Conservation (phyloP, 2,113 vertebrate species). For the Sciurus niger region DNA sequence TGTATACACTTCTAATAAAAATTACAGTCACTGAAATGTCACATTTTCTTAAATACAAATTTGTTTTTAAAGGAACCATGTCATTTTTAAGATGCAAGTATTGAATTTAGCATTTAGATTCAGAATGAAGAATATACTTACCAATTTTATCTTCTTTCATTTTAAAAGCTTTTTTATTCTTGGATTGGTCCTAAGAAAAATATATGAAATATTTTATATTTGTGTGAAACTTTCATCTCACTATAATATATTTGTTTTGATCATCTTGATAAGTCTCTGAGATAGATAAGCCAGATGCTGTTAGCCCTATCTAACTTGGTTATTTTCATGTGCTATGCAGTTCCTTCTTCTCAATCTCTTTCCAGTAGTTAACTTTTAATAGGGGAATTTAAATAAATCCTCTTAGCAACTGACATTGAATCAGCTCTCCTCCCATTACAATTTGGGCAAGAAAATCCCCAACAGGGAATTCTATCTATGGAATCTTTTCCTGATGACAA, state of each 20-base stretch:
- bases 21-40: constrained; percentile 16
- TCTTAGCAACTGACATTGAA: background rate
- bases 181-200: constrained; percentile 17
- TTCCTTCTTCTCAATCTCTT: background rate
- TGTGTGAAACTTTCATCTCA: background rate
- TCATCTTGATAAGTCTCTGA: background rate
- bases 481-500: background rate
- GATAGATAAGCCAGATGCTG: background rate
- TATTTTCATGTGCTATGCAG: background rate
- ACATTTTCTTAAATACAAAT: constrained; percentile 33
- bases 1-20: background rate
- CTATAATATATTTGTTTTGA: constrained; percentile 13
- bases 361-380: background rate
- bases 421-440: background rate
- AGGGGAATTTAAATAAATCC: background rate
- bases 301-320: background rate
- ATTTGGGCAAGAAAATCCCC: background rate
- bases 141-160: background rate
- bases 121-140: constrained; percentile 10
- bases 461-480: background rate
- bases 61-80: constrained; percentile 28
- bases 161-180: background rate
- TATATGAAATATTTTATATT: background rate
- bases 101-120: constrained; percentile 1
- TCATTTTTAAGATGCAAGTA: background rate